Conservation (phyloP, 2,888 invertebrate genomes). For the Dendrolimus houi region DNA sequence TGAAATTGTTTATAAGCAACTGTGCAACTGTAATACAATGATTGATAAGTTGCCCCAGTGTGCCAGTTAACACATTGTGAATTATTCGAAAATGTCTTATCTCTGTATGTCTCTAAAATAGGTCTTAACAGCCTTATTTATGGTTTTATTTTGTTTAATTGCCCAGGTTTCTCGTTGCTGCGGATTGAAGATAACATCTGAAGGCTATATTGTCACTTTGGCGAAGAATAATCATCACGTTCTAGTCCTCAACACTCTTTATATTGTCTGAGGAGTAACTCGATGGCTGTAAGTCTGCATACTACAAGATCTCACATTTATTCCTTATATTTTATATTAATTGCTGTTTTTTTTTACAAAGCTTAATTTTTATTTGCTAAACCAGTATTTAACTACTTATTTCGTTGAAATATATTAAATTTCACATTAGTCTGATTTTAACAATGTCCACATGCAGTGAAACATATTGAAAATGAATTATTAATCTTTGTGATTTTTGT, state of each 20-base stretch:
- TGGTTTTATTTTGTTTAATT: too few relatives aligned
- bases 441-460: slow-evolving; percentile 58
- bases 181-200: slow-evolving; percentile 96
- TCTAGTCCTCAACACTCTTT: slow-evolving; percentile 94
- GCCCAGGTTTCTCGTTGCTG: slow-evolving; percentile 96
- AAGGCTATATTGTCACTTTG: slow-evolving; percentile 96
- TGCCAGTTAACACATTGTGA: too few relatives aligned
- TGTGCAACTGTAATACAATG: too few relatives aligned
- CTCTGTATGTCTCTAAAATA: too few relatives aligned
- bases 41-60: too few relatives aligned
- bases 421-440: slow-evolving; percentile 68
- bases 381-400: slow-evolving; percentile 73
- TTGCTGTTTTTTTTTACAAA: slow-evolving; percentile 67
- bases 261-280: slow-evolving; percentile 87
- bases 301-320: slow-evolving; percentile 76
- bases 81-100: too few relatives aligned
- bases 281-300: slow-evolving; percentile 76
- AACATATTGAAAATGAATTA: slow-evolving; percentile 38
- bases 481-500: slow-evolving; percentile 45
- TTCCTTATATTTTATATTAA: slow-evolving; percentile 75
- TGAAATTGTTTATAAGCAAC: too few relatives aligned
- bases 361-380: slow-evolving; percentile 72
- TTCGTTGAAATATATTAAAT: slow-evolving; percentile 68
- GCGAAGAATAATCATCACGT: slow-evolving; percentile 99
- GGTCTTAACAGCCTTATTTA: too few relatives aligned